Percentiles rank a stretch among this genome's conserved stretches.
Conservation (phyloP, 1,140 invertebrate genomes). For the Choristoneura fumiferana region DNA sequence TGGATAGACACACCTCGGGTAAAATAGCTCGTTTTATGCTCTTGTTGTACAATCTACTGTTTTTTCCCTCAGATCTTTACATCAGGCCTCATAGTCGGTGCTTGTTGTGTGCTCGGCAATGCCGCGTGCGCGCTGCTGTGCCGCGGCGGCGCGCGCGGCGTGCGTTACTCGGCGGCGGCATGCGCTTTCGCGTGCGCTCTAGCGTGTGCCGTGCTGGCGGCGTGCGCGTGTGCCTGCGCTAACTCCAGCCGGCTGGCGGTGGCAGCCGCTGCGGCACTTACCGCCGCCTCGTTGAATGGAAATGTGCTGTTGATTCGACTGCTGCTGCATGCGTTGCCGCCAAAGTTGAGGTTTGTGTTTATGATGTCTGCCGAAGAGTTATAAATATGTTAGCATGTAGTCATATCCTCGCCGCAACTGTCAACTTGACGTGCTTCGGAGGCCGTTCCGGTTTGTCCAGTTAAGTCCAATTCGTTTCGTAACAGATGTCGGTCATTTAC, state of each 20-base stretch:
- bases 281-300: slow-evolving; percentile 62
- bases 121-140: slow-evolving; percentile 49
- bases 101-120: slow-evolving; percentile 60
- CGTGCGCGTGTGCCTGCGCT: slow-evolving; percentile 48
- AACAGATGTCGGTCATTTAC: too few species aligned
- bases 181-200: slow-evolving; percentile 46
- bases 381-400: too few species aligned
- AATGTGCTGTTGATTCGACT: slow-evolving; percentile 62
- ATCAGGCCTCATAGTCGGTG: slow-evolving; percentile 61
- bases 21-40: too few species aligned
- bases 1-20: too few species aligned
- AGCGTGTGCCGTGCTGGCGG: slow-evolving; percentile 35
- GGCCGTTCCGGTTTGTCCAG: too few species aligned
- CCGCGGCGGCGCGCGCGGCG: slow-evolving; percentile 46
- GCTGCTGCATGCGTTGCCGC: slow-evolving; percentile 56
- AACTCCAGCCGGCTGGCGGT: slow-evolving; percentile 42
- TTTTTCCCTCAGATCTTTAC: slow-evolving; percentile 52
- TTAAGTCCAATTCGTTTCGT: too few species aligned
- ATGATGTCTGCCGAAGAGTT: too few species aligned
- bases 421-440: too few species aligned
- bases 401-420: too few species aligned
- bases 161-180: slow-evolving; percentile 23
- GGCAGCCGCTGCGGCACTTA: slow-evolving; percentile 54
- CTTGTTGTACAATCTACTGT: too few species aligned
- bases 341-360: slow-evolving; percentile 53